These are phyloP conservation scores for Notoglanidium macrostoma DNA, from an alignment of 2,797 vertebrate genomes.

Conservation along the genomic window DNA sequence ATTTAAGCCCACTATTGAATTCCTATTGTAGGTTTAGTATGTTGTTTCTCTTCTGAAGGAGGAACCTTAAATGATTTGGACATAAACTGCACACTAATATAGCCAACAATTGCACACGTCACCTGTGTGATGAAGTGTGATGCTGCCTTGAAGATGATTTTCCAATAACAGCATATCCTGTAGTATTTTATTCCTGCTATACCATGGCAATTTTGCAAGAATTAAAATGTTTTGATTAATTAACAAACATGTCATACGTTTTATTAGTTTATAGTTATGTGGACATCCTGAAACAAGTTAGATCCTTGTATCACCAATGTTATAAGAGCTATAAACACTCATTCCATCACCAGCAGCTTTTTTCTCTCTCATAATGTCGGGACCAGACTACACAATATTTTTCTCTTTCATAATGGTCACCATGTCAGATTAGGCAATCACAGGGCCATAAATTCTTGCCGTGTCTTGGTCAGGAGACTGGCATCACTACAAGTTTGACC, in stretches of 20 bases:
- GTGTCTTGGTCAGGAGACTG: no score
- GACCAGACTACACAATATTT: no score
- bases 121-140: neutral
- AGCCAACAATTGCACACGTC: neutral
- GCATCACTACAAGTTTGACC: no score
- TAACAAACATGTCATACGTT: neutral
- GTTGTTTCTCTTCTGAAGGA: slow-evolving; percentile 4
- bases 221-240: neutral
- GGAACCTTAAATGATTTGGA: neutral
- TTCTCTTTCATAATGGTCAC: no score
- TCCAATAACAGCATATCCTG: neutral
- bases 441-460: no score
- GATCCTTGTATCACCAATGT: neutral
- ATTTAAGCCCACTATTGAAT: neutral
- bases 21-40: neutral
- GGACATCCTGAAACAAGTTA: neutral
- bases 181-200: neutral
- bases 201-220: neutral
- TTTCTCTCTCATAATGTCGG: neutral
- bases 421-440: no score
- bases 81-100: neutral
- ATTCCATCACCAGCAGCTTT: neutral
- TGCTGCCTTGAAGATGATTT: neutral
- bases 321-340: neutral
- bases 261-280: neutral